Percentiles rank a stretch among this genome's conserved stretches.
phyloP scores from a whole-genome alignment of 2,113 vertebrate genomes.

The Plecotus auritus region DNA sequence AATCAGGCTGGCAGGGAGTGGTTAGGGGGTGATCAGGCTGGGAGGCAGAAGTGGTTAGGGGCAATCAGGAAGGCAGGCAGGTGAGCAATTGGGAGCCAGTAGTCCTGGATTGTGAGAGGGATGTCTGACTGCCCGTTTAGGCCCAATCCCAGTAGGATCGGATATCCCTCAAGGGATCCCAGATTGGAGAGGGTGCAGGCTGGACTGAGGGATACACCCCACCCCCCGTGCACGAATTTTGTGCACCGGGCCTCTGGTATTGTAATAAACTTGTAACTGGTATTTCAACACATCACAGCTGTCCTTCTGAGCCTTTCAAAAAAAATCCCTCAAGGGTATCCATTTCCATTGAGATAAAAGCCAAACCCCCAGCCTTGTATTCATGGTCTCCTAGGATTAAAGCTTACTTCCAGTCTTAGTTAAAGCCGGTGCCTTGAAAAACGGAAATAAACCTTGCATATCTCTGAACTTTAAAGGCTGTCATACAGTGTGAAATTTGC shows the following conservation, averaged over 20 bases:
- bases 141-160: no score
- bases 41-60: no score
- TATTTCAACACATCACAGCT: neutral
- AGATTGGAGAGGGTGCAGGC: no score
- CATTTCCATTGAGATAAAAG: conserved; percentile 5
- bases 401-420: neutral
- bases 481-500: neutral
- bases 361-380: neutral
- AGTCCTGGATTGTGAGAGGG: no score
- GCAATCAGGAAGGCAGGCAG: no score
- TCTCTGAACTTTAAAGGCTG: conserved; percentile 17
- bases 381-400: neutral
- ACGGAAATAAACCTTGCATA: neutral
- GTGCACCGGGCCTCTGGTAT: neutral
- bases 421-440: neutral
- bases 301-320: neutral
- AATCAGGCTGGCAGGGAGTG: no score
- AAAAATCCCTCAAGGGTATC: neutral
- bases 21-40: no score
- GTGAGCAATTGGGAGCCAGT: no score
- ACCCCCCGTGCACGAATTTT: no score
- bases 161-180: no score
- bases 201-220: no score
- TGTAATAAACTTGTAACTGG: neutral
- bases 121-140: no score